Evolutionary conservation across 2,113 vertebrate species (phyloP).

Genomic region (Microtus pennsylvanicus): DNA sequence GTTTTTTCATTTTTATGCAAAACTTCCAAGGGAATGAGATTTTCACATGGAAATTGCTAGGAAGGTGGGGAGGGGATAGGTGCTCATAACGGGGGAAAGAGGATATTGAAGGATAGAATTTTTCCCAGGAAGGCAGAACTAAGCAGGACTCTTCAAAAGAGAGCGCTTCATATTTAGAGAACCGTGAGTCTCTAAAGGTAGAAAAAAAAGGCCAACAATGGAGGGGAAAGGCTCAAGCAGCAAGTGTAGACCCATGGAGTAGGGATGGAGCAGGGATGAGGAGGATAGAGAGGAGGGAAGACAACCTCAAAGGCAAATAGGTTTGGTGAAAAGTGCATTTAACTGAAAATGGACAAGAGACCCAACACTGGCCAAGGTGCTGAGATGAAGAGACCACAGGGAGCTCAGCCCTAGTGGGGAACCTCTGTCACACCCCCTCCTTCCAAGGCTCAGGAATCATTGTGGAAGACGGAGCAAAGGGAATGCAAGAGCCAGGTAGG

Average conservation of each 20-base stretch:
- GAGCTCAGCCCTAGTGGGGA: neutral
- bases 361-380: neutral
- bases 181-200: neutral
- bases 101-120: neutral
- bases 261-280: neutral
- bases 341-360: neutral
- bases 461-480: neutral
- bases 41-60: neutral
- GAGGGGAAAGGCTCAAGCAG: neutral
- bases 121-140: neutral
- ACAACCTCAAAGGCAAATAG: neutral
- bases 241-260: no score
- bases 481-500: neutral
- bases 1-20: conserved; percentile 17
- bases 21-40: neutral
- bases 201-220: neutral
- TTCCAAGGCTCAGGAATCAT: neutral
- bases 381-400: neutral
- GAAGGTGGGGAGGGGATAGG: neutral
- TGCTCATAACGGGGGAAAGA: neutral
- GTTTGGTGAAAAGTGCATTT: neutral
- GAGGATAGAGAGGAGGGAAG: neutral
- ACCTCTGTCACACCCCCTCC: neutral
- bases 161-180: neutral
- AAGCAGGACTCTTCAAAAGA: neutral